Evolutionary conservation across 2,113 vertebrate species (phyloP), one percentile per base, ranked within the genome.

Genomic region (Hippoglossus stenolepis): DNA sequence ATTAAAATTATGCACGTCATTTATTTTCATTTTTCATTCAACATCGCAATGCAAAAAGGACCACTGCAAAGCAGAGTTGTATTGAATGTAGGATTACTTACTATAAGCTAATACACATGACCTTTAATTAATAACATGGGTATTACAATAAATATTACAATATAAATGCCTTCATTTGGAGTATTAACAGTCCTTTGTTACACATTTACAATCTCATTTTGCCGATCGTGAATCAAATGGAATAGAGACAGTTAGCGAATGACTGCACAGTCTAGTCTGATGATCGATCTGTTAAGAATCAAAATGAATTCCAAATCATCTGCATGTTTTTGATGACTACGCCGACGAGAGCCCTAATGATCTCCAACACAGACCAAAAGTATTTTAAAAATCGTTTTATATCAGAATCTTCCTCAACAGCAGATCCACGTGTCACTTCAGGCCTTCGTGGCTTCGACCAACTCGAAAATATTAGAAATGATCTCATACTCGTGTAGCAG

Each of bases 141-240:
- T 93, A 91, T 92, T 89, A 92, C 90, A 91, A 93, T 93, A 92
- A 93, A 93, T 92, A 90, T 93, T 91, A 92, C 90, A 92, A 91
- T 93, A 93, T 93, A 93, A 93, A 93, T 93, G 89, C 91, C 89
- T 87, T 90, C 82, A 83, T 92, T 93, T 92, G 63, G 88, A 90
- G 85, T 93, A 93, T 93, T 93, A 93, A 93, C 93, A 93, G 91
- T 93, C 88, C 86, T 92, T 93, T 91, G 88, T 91, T 93, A 93
- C 93, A 93, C 90, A 93, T 93, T 82, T 93, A 93, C 91, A 93
- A 83, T 92, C 87, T 78, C 69, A 61, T 83, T 90, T 77, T 80
- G 49, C 84, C 70, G 73, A 31, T 81, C 83, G 2, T 84, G 60
- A 83, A 83, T 85, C 68, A 89, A 89, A 90, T 86, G 49, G 66